Evolutionary conservation across 2,113 vertebrate species (phyloP), one percentile per base, ranked within the genome.

Genomic region (Pseudois nayaur): DNA sequence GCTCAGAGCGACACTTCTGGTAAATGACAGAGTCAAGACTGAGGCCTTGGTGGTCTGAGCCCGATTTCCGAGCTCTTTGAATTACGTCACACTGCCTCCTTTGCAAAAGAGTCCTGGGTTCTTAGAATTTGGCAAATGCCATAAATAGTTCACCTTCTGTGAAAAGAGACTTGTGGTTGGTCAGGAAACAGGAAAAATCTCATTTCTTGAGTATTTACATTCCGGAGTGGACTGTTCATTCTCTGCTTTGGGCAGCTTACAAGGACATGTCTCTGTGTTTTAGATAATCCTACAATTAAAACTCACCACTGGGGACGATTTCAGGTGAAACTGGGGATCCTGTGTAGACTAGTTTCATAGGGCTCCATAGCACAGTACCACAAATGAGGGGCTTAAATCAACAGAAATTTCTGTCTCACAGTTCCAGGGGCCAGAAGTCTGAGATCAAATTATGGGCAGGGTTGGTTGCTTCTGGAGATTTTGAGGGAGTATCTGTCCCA

Each of bases 141-240:
- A 59, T 88, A 96, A 93, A 97, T 96, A 97, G 91, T 95, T 91
- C 5, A 27, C 59, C 48, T 94, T 94, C 88, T 88, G 50, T 89
- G 96, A 84, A 92, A 94, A 96, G 81, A 97, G 78, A 52, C 95
- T 96, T 76, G 76, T 52, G 50, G 94, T 96, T 94, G 93, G 88
- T 96, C 85, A 97, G 95, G 89, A 97, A 98, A 96, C 62, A 95
- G 98, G 95, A 94, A 95, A 48, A 95, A 97, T 87, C 81, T 95
- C 95, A 40, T 95, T 94, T 95, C 92, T 92, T 83, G 62, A 97
- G 95, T 97, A 89, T 98, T 97, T 97, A 97, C 97, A 97, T 98
- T 98, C 96, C 93, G 33, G 93, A 94, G 86, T 81, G 14, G 89
- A 91, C 91, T 96, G 91, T 89, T 97, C 96, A 91, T 90, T 82